Percentiles rank a stretch among this genome's conserved stretches.
These are phyloP conservation scores for Arrhopalites spinosus DNA, from an alignment of 2,888 invertebrate genomes.

Conservation along the genomic window DNA sequence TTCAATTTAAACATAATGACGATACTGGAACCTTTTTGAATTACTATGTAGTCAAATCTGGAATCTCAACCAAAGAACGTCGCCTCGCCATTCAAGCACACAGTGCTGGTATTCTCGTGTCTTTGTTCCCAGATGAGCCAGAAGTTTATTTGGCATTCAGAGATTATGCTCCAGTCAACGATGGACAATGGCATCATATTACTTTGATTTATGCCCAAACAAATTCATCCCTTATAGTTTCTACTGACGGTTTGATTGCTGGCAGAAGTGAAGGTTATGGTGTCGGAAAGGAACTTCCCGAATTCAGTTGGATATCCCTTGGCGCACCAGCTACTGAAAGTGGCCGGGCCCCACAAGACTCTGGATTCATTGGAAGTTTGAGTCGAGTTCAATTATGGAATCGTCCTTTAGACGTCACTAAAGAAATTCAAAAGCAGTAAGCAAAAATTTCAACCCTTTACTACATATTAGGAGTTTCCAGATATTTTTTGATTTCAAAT, in stretches of 20 bases:
- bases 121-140: constrained; percentile 83
- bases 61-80: constrained; percentile 60
- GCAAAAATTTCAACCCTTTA: too few relatives aligned
- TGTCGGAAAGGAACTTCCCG: constrained; percentile 77
- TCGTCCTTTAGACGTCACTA: constrained; percentile 85
- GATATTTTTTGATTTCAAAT: too few relatives aligned
- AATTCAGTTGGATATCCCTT: constrained; percentile 87
- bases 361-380: constrained; percentile 93
- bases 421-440: constrained; percentile 92
- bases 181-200: constrained; percentile 96
- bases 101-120: constrained; percentile 89
- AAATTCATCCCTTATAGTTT: constrained; percentile 82
- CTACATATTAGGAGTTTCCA: too few relatives aligned
- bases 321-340: constrained; percentile 79
- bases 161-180: constrained; percentile 90
- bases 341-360: constrained; percentile 80
- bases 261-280: constrained; percentile 90
- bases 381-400: constrained; percentile 95
- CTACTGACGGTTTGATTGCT: constrained; percentile 94
- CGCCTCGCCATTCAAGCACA: constrained; percentile 87
- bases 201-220: constrained; percentile 93
- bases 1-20: constrained; percentile 88
- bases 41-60: constrained; percentile 79
- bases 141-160: constrained; percentile 89
- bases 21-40: constrained; percentile 94